Base-by-base conservation (phyloP, 2,113 vertebrate genomes). In the Dolichallabes microphthalmus region DNA sequence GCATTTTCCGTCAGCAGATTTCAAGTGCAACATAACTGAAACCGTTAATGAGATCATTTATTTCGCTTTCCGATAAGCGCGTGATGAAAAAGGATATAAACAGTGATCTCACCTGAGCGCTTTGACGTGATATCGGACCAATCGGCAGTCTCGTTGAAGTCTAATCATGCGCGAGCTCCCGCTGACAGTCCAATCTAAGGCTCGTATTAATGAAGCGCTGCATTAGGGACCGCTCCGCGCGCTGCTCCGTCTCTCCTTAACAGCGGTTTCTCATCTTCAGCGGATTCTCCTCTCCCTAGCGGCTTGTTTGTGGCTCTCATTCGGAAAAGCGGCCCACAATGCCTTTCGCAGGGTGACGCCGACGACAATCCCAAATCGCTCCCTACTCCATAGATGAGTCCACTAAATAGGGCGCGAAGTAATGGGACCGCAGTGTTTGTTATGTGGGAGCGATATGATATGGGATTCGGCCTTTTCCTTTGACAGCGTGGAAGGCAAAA, bases 301-400 rank as follows among this genome's bases (percentile, higher is more conserved):
- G 87, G 71, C 76, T 87, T 74, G 87, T 84, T 86, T 83, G 88
- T 91, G 86, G 66, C 82, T 71, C 32, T 90, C 85, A 91, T 90
- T 88, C 61, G 81, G 69, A 87, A 90, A 87, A 85, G 83, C 52
- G 61, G 87, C 89, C 90, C 85, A 82, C 52, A 87, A 87, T 85
- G 90, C 55, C 84, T 89, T 69, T 89, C 94, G 94, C 94, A 92
- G 78, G 93, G 93, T 79, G 32, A 79, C 55, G 92, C 94, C 92
- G 92, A 88, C 91, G 91, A 12, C 25, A 2, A 71, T 82, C 27
- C 64, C 50, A 71, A 82, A 58, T 69, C 11, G 0, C 22, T 19
- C 17, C 11, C 15, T 53, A 10, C 2, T 69, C 7, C 27, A 5
- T 71, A 25, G 12, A 25, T 15, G 22, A 22, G 30, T 57, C 15